Evolutionary conservation across 2,888 invertebrate genomes (phyloP).

Genomic region (Lasioglossum zephyrum): DNA sequence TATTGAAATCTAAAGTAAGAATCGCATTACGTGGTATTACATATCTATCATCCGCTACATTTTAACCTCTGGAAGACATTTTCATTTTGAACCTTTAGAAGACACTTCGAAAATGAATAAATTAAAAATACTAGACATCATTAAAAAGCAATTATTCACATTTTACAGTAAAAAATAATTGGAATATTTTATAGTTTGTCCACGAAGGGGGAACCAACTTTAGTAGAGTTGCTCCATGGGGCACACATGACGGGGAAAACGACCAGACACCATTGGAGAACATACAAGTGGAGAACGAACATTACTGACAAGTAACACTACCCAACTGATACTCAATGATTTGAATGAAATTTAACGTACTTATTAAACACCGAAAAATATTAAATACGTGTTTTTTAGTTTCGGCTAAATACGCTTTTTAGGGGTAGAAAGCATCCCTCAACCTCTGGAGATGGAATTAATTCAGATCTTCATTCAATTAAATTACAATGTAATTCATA

Average conservation of each 20-base stretch:
- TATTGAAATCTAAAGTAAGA: conserved; percentile 7
- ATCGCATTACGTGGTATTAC: not conserved
- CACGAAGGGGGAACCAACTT: not conserved
- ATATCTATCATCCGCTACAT: not conserved
- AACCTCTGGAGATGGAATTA: too few species aligned
- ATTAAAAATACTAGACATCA: not conserved
- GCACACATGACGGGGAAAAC: not conserved
- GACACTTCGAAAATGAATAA: not conserved
- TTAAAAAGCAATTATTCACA: not conserved
- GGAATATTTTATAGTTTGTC: not conserved
- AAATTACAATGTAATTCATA: too few species aligned
- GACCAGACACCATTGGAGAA: not conserved
- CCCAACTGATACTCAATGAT: too few species aligned
- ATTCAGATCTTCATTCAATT: too few species aligned
- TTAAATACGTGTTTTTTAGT: too few species aligned
- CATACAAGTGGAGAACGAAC: not conserved
- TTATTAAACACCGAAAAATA: too few species aligned
- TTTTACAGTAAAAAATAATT: not conserved
- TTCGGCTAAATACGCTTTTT: too few species aligned
- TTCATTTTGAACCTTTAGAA: not conserved
- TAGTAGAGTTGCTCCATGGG: not conserved
- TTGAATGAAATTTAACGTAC: too few species aligned
- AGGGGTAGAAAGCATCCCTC: too few species aligned
- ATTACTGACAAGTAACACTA: not conserved
- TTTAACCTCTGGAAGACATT: not conserved